Percentiles rank a stretch among this genome's conserved stretches.
Conservation (phyloP, 2,797 vertebrate genomes). For the Australoheros facetus region DNA sequence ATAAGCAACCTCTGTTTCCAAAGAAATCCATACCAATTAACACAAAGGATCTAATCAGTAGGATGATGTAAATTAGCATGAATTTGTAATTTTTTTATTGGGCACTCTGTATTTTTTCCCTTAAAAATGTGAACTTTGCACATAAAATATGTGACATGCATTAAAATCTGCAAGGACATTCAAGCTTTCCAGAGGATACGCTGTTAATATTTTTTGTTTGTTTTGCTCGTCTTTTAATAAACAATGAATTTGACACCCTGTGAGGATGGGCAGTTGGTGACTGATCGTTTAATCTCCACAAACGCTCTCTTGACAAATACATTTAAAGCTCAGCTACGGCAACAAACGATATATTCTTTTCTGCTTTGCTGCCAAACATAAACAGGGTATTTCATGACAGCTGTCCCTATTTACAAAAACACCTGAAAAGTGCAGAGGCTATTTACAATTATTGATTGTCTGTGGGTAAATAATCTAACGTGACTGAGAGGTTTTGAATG, state of each 20-base stretch:
- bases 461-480: neutral
- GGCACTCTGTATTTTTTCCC: neutral
- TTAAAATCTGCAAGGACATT: neutral
- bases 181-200: neutral
- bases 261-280: neutral
- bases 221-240: neutral
- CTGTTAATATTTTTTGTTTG: neutral
- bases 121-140: neutral
- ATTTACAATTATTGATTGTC: conserved; percentile 9
- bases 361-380: neutral
- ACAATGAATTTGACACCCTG: neutral
- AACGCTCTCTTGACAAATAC: neutral
- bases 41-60: neutral
- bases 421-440: neutral
- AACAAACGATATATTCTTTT: neutral
- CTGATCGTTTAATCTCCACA: neutral
- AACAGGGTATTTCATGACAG: neutral
- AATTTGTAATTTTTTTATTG: no score
- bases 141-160: no score
- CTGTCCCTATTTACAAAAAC: neutral
- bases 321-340: neutral
- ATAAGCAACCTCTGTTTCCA: neutral
- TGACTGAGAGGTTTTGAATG: conserved; percentile 10
- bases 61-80: neutral
- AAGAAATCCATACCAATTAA: neutral